phyloP scores from a whole-genome alignment of 2,888 invertebrate genomes.

The Polydrusus tereticollis region DNA sequence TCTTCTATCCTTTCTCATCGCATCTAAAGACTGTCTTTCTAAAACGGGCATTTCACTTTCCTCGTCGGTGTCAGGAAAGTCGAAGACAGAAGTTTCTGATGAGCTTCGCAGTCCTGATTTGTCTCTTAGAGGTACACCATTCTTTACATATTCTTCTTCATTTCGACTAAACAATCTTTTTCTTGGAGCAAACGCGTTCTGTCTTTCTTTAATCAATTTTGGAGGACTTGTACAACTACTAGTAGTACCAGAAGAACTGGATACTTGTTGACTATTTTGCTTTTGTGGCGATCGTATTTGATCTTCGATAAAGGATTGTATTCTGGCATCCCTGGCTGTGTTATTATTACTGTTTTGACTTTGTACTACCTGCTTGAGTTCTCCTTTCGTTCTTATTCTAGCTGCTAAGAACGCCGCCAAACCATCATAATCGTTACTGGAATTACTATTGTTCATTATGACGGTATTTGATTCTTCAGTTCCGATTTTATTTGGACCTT shows the following conservation, averaged over 20 bases:
- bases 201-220: slow-evolving; percentile 67
- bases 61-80: slow-evolving; percentile 75
- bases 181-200: slow-evolving; percentile 62
- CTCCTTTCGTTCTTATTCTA: slow-evolving; percentile 88
- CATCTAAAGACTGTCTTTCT: slow-evolving; percentile 77
- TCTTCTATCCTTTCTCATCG: slow-evolving; percentile 72
- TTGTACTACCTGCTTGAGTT: slow-evolving; percentile 74
- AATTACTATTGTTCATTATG: slow-evolving; percentile 55
- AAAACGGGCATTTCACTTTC: slow-evolving; percentile 74
- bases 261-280: slow-evolving; percentile 42
- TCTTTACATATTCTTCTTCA: slow-evolving; percentile 67
- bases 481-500: slow-evolving; percentile 46
- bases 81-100: slow-evolving; percentile 76
- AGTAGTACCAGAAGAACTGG: slow-evolving; percentile 50
- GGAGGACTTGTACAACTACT: slow-evolving; percentile 66
- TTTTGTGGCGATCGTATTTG: slow-evolving; percentile 66
- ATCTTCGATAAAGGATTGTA: slow-evolving; percentile 56
- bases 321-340: slow-evolving; percentile 49
- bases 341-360: slow-evolving; percentile 43
- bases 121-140: slow-evolving; percentile 65
- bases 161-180: slow-evolving; percentile 73
- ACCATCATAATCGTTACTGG: slow-evolving; percentile 68
- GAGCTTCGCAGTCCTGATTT: slow-evolving; percentile 71
- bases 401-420: slow-evolving; percentile 75
- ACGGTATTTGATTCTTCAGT: slow-evolving; percentile 51